Conservation (phyloP, 2,888 invertebrate genomes). For the Crocallis elinguaria region DNA sequence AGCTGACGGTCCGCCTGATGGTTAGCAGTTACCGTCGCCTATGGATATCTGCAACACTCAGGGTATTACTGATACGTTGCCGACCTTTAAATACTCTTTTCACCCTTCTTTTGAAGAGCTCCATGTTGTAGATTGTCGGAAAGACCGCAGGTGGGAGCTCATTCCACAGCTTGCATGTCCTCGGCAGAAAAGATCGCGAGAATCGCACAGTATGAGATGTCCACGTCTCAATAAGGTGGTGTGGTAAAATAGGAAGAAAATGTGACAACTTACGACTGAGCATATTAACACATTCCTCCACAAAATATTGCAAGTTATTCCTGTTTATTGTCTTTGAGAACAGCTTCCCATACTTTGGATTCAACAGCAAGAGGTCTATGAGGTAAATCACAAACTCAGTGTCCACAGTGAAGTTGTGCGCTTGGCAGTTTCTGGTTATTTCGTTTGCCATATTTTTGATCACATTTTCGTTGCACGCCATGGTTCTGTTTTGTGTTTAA, state of each 20-base stretch:
- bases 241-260: neutral
- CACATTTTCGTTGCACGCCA: slow-evolving; percentile 79
- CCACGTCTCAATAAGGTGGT: too few species aligned
- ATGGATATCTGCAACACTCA: too few species aligned
- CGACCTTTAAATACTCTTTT: too few species aligned
- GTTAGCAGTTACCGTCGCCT: too few species aligned
- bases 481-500: slow-evolving; percentile 34
- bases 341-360: slow-evolving; percentile 83
- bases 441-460: slow-evolving; percentile 85
- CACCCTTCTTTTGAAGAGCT: too few species aligned
- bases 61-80: too few species aligned
- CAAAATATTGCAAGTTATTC: slow-evolving; percentile 79
- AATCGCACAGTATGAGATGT: too few species aligned
- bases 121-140: too few species aligned
- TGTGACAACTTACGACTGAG: slow-evolving; percentile 66
- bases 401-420: slow-evolving; percentile 67
- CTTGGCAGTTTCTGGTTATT: slow-evolving; percentile 81
- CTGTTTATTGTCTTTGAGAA: slow-evolving; percentile 75
- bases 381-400: slow-evolving; percentile 81
- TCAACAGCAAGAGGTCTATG: slow-evolving; percentile 80
- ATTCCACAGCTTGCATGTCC: too few species aligned
- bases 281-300: slow-evolving; percentile 77
- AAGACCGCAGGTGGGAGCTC: too few species aligned
- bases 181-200: too few species aligned
- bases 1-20: too few species aligned